Evolutionary conservation across 1,140 invertebrate species (phyloP).

Genomic region (Calliphora vicina): DNA sequence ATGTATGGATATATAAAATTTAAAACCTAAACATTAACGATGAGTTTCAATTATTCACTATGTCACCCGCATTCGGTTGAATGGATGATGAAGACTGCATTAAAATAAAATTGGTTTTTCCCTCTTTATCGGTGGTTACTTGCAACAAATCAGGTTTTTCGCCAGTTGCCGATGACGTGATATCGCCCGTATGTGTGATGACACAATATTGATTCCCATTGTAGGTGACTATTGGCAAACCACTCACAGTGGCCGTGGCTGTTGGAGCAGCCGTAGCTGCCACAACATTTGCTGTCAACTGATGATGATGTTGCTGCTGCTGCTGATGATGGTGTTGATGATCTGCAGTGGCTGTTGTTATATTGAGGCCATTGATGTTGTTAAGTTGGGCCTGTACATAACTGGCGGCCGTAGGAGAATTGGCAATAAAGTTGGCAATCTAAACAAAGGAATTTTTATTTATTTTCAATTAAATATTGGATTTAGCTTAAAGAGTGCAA

Average conservation of each 20-base stretch:
- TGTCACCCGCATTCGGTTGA: constrained; percentile 35
- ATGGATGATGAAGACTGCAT: constrained; percentile 57
- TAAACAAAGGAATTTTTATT: constrained; percentile 6
- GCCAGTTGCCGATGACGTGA: background rate
- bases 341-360: constrained; percentile 50
- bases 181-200: constrained; percentile 50
- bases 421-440: constrained; percentile 61
- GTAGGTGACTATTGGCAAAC: constrained; percentile 59
- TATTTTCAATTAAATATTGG: too few relatives aligned
- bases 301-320: constrained; percentile 59
- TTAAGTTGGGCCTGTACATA: constrained; percentile 59
- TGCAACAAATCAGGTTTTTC: constrained; percentile 40
- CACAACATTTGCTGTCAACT: constrained; percentile 40
- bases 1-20: too few relatives aligned
- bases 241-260: constrained; percentile 45
- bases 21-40: constrained; percentile 5
- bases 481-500: too few relatives aligned
- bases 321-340: constrained; percentile 53
- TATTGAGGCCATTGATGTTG: constrained; percentile 54
- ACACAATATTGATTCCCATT: constrained; percentile 61
- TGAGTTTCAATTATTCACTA: constrained; percentile 14
- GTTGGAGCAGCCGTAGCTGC: constrained; percentile 38
- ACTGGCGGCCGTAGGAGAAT: constrained; percentile 60
- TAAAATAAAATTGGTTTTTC: constrained; percentile 55
- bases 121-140: constrained; percentile 39